A percentile compares a stretch with the other conserved stretches of the same genome.
Evolutionary conservation across 1,140 invertebrate species (phyloP).

Genomic region (Polypedilum pembai): DNA sequence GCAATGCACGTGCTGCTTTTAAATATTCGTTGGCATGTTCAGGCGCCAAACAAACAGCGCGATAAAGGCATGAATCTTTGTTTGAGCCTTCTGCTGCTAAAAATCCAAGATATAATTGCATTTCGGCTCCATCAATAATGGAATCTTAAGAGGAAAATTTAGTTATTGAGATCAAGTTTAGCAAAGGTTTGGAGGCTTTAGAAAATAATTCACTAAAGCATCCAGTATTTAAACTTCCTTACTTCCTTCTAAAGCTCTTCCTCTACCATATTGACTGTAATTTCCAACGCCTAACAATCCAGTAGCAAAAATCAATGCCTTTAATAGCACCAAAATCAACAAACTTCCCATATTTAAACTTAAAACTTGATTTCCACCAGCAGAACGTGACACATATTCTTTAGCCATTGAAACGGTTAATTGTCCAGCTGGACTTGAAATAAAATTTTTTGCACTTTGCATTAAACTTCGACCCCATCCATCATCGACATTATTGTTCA

Average conservation of each 20-base stretch:
- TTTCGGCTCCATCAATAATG: background rate
- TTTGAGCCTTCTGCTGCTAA: slow-evolving; percentile 55
- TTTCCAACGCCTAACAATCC: slow-evolving; percentile 63
- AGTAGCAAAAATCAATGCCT: slow-evolving; percentile 71
- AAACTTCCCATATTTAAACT: slow-evolving; percentile 77
- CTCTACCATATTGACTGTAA: slow-evolving; percentile 52
- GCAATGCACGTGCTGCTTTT: slow-evolving; percentile 61
- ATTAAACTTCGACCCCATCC: slow-evolving; percentile 41
- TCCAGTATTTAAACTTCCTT: background rate
- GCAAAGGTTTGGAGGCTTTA: slow-evolving; percentile 39
- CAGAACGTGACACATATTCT: slow-evolving; percentile 56
- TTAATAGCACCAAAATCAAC: slow-evolving; percentile 67
- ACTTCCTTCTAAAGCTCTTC: slow-evolving; percentile 46
- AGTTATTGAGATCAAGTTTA: slow-evolving; percentile 34
- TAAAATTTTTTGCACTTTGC: slow-evolving; percentile 46
- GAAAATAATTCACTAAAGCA: slow-evolving; percentile 30
- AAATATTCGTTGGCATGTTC: slow-evolving; percentile 63
- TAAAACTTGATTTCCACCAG: slow-evolving; percentile 59
- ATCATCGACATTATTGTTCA: background rate
- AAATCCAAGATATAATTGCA: slow-evolving; percentile 52
- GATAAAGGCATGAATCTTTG: slow-evolving; percentile 64
- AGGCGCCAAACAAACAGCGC: slow-evolving; percentile 66
- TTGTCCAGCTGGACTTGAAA: slow-evolving; percentile 48
- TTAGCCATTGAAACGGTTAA: slow-evolving; percentile 56
- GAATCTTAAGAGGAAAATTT: slow-evolving; percentile 29